Evolutionary conservation across 2,797 vertebrate species (phyloP).

Genomic region (Intellagama lesueurii): DNA sequence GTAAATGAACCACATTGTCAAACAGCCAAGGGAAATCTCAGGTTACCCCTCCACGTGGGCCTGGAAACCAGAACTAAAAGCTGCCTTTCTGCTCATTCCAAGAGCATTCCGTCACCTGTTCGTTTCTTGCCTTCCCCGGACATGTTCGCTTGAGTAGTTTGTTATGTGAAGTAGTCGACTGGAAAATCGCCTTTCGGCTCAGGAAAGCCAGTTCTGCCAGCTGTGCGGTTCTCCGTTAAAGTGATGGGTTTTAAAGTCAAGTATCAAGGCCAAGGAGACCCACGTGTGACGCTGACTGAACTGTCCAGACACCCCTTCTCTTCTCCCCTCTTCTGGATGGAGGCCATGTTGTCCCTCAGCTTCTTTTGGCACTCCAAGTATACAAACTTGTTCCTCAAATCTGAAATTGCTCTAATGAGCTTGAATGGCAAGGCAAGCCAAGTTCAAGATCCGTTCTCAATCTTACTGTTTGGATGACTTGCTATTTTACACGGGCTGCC

Average conservation of each 20-base stretch:
- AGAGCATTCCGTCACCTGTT: not conserved
- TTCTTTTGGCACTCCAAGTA: no score
- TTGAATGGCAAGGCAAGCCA: no score
- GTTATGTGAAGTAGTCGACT: slow-evolving; percentile 39
- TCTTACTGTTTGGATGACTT: no score
- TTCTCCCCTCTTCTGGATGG: no score
- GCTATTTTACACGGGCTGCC: no score
- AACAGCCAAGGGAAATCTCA: slow-evolving; percentile 30
- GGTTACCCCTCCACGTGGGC: slow-evolving; percentile 4
- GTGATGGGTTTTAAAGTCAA: slow-evolving; percentile 37
- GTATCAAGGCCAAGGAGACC: slow-evolving; percentile 2
- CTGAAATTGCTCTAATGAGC: no score
- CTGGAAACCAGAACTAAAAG: slow-evolving; percentile 45
- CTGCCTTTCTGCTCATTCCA: not conserved
- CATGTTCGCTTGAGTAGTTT: slow-evolving; percentile 41
- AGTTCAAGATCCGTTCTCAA: no score
- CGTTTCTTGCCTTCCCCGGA: not conserved
- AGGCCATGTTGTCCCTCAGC: no score
- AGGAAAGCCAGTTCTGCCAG: slow-evolving; percentile 37
- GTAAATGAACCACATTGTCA: not conserved
- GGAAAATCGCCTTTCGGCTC: slow-evolving; percentile 49
- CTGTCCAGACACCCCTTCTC: not conserved
- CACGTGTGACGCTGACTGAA: not conserved
- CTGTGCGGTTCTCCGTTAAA: slow-evolving; percentile 46
- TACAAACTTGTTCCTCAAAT: no score